Conservation (phyloP, 2,888 invertebrate genomes). For the Oeneis ivallda region DNA sequence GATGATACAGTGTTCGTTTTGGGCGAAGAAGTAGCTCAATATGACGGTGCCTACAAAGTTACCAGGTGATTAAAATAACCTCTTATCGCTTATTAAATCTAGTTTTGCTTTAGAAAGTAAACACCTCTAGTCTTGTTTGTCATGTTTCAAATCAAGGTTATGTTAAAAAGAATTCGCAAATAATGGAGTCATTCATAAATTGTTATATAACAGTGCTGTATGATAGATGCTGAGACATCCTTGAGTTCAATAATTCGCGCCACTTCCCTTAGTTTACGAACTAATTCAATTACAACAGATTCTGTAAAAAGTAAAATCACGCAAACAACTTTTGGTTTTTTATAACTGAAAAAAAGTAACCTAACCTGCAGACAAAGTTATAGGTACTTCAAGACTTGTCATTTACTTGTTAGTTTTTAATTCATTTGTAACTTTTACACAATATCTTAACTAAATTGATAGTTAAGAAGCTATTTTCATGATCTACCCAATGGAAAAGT, state of each 20-base stretch:
- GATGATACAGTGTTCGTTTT: conserved; percentile 95
- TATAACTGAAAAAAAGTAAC: too few relatives aligned
- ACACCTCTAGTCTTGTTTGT: background rate
- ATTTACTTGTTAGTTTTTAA: too few relatives aligned
- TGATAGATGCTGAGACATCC: background rate
- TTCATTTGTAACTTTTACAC: too few relatives aligned
- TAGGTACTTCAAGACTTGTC: too few relatives aligned
- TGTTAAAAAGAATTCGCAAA: background rate
- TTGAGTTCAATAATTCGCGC: background rate
- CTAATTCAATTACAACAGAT: background rate
- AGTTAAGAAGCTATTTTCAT: too few relatives aligned
- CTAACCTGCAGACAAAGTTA: too few relatives aligned
- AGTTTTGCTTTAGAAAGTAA: background rate
- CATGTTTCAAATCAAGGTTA: background rate
- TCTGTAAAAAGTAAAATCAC: too few relatives aligned
- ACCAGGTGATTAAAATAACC: conserved; percentile 70
- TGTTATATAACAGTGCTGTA: conserved; percentile 11
- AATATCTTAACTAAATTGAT: too few relatives aligned
- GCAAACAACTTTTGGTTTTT: too few relatives aligned
- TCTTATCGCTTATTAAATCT: background rate
- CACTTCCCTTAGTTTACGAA: background rate
- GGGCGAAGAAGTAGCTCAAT: conserved; percentile 99
- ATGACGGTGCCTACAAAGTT: conserved; percentile 99
- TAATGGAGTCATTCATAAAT: background rate
- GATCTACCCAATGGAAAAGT: too few relatives aligned